Base-by-base conservation (phyloP, 2,797 vertebrate species). In the Eurystomus glaucurus region DNA sequence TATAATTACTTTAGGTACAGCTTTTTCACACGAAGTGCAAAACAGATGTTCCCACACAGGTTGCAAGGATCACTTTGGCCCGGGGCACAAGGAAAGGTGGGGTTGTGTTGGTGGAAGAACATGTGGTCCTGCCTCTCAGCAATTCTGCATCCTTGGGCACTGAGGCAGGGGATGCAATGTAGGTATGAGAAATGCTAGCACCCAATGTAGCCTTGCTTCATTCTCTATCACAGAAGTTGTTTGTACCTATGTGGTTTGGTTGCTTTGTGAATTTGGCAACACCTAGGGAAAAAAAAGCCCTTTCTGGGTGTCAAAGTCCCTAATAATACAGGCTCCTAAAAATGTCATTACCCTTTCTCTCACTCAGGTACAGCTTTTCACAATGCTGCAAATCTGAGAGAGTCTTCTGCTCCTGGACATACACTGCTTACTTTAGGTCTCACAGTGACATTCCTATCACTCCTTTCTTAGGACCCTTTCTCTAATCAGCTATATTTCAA, bases 371-470 rank as follows among this genome's bases (percentile, higher is more conserved):
- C 6, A 74, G 18, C 29, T 94, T 88, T 78, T 60, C 26, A 13
- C 13, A 35, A 6, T 5, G 12, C n/a, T 62, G 33, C 14, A 66
- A 70, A 68, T 37, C 28, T 28, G 6, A 83, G 3, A 69, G 2
- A 65, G 2, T 4, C 31, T 69, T 69, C 37, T 60, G 9, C 31
- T 76, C 20, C 37, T 2, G 0, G 33, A 0, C 6, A n/a, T 29
- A 7, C 10, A 57, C 71, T 52, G 4, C 14, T 62, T 65, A 58
- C 14, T 70, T 86, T 43, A 37, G 62, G 22, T 66, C 20, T 84
- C 55, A 69, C 41, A 37, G 33, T n/a, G n/a, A 64, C 6, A 2
- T 70, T 41, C 29, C 22, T 12, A 31, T 48, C 35, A 66, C 29
- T 25, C 12, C 20, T 75, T 79, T 46, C 50, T 72, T 48, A 76